Conservation (phyloP, 92 coral and sea anemone species). For the Paragorgia papillata region DNA sequence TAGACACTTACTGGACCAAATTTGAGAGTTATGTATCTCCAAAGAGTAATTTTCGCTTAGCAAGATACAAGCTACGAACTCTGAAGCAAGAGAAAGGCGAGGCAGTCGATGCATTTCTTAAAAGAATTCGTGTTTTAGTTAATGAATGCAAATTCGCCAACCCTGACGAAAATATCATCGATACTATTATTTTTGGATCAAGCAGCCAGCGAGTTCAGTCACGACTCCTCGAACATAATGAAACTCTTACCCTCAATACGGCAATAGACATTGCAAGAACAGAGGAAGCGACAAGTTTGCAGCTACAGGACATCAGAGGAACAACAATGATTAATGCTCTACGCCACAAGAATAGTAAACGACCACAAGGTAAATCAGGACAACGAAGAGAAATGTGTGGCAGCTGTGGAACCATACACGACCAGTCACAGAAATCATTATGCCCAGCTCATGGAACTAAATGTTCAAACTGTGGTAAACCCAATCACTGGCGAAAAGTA, state of each 20-base stretch:
- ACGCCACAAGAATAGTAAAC: conserved; percentile 4
- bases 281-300: conserved; percentile 48
- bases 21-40: conserved; percentile 62
- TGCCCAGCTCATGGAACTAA: conserved; percentile 56
- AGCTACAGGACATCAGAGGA: conserved; percentile 48
- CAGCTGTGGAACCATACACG: conserved; percentile 56
- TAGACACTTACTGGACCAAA: conserved; percentile 62
- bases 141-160: conserved; percentile 59
- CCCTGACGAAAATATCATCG: conserved; percentile 54
- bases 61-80: conserved; percentile 55
- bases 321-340: conserved; percentile 13
- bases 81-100: conserved; percentile 60
- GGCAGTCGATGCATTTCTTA: conserved; percentile 65
- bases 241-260: neutral
- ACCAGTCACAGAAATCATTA: conserved; percentile 34
- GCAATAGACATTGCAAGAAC: conserved; percentile 13
- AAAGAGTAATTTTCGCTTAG: conserved; percentile 62
- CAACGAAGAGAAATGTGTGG: conserved; percentile 23
- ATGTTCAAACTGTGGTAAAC: conserved; percentile 34
- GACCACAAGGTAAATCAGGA: neutral
- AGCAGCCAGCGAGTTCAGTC: conserved; percentile 58
- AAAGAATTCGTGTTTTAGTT: too few species aligned
- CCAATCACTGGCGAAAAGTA: conserved; percentile 53
- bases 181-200: conserved; percentile 57
- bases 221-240: conserved; percentile 1